These are phyloP conservation scores for Mylabris phalerata DNA, from an alignment of 1,140 invertebrate genomes.

Conservation along the genomic window DNA sequence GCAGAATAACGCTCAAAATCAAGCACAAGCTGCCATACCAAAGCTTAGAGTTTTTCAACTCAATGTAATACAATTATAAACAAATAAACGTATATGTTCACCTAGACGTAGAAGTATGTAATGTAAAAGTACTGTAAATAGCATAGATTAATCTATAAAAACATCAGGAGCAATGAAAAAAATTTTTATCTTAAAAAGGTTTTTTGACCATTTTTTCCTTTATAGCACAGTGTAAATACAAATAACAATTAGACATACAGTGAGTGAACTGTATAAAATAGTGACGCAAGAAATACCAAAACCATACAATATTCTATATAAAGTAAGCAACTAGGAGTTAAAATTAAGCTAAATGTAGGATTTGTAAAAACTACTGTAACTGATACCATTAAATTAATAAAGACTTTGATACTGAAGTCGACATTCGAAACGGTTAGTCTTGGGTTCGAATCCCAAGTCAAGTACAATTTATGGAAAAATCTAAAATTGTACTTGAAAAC, in stretches of 20 bases:
- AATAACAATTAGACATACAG: background rate
- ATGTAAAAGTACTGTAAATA: background rate
- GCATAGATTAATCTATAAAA: background rate
- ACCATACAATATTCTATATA: too few species aligned
- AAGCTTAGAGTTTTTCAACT: background rate
- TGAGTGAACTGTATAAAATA: background rate
- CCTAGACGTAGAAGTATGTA: too few species aligned
- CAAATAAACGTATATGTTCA: too few species aligned
- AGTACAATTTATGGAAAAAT: too few species aligned
- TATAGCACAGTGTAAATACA: background rate
- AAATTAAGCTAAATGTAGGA: too few species aligned
- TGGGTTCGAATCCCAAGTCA: too few species aligned
- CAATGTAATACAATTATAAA: background rate
- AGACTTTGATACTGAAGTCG: too few species aligned
- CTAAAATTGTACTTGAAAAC: too few species aligned
- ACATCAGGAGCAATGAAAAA: background rate
- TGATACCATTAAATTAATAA: too few species aligned
- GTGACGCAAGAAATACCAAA: background rate
- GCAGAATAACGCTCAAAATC: background rate
- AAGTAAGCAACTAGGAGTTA: too few species aligned
- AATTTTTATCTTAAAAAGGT: background rate
- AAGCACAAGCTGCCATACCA: background rate
- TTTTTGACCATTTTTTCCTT: background rate
- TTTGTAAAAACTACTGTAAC: too few species aligned
- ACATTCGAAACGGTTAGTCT: too few species aligned